Conservation (phyloP, 2,888 invertebrate species). For the Drosophila villosipedis region DNA sequence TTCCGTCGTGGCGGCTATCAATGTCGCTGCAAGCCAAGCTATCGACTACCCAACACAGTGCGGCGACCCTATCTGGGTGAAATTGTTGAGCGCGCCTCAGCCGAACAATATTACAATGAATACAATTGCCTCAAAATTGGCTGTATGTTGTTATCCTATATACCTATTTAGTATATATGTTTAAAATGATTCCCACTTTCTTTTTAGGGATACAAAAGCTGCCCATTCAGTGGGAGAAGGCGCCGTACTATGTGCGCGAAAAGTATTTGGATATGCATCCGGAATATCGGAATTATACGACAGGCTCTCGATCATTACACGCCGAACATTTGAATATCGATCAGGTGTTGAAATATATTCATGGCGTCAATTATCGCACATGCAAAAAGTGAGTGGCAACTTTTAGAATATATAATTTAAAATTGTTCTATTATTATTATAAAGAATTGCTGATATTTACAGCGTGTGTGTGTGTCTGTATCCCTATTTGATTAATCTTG, state of each 20-base stretch:
- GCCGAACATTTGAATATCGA: conserved; percentile 90
- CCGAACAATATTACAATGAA: conserved; percentile 96
- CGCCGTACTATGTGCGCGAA: conserved; percentile 89
- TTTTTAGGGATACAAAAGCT: conserved; percentile 93
- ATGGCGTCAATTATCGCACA: conserved; percentile 88
- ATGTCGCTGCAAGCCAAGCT: conserved; percentile 96
- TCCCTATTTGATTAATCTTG: background rate
- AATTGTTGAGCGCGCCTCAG: conserved; percentile 96
- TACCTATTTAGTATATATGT: background rate
- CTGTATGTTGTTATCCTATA: conserved; percentile 88
- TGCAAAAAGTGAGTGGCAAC: conserved; percentile 85
- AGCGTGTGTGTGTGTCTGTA: background rate
- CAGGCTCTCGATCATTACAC: conserved; percentile 89
- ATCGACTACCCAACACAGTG: conserved; percentile 93
- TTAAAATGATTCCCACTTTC: conserved; percentile 4
- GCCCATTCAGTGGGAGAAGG: conserved; percentile 93
- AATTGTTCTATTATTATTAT: background rate
- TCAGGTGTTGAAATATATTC: conserved; percentile 91
- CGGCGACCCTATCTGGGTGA: conserved; percentile 96
- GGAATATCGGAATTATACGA: conserved; percentile 90
- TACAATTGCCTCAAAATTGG: conserved; percentile 96
- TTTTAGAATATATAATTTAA: background rate
- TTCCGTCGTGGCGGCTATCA: conserved; percentile 98
- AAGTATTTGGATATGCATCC: conserved; percentile 90
- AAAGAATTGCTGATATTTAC: background rate